A percentile compares a stretch with the other conserved stretches of the same genome.
Evolutionary conservation across 2,113 vertebrate species (phyloP).

Genomic region (Nicator chloris): DNA sequence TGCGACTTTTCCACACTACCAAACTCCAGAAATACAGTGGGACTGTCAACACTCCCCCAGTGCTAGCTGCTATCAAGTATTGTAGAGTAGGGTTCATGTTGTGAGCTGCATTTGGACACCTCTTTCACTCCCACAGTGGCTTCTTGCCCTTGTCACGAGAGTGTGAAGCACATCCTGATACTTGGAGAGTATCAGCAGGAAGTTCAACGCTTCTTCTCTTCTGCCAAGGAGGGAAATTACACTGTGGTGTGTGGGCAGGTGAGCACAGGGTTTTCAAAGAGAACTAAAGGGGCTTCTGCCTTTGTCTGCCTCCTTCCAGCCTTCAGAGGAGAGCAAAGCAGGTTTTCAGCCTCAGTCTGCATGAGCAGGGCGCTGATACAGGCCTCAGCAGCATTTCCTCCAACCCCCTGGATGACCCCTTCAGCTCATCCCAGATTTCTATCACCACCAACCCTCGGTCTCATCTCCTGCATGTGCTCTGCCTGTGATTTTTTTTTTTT

Average conservation of each 20-base stretch:
- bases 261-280: not conserved
- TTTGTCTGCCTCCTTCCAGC: not conserved
- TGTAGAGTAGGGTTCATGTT: not conserved
- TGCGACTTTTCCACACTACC: too few relatives aligned
- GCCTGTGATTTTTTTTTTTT: not conserved
- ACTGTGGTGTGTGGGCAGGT: not conserved
- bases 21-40: not conserved
- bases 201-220: not conserved
- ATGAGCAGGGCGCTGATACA: rapidly evolving
- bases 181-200: not conserved
- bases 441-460: not conserved
- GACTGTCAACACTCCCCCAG: not conserved
- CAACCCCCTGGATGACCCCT: rapidly evolving
- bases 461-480: not conserved
- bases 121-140: not conserved
- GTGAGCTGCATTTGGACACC: not conserved
- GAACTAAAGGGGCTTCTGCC: not conserved
- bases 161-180: not conserved
- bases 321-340: not conserved
- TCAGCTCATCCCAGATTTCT: not conserved
- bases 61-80: not conserved
- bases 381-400: not conserved
- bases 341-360: not conserved
- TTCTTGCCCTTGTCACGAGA: not conserved
- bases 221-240: not conserved